Conservation (phyloP, 2,797 vertebrate genomes). For the Parambassis ranga region DNA sequence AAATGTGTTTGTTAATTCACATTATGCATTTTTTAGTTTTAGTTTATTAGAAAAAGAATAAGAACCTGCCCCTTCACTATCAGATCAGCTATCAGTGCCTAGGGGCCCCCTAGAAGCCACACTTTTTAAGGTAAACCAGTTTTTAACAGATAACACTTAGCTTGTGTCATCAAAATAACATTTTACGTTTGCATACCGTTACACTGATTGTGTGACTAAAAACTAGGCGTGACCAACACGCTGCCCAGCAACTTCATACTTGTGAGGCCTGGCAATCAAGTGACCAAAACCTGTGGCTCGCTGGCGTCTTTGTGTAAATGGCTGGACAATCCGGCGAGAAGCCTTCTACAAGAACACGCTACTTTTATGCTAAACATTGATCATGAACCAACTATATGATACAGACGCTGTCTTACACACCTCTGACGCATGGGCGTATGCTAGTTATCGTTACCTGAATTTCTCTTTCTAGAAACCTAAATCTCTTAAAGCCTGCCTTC, state of each 20-base stretch:
- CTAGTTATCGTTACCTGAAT: constrained; percentile 61
- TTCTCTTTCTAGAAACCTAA: constrained; percentile 20
- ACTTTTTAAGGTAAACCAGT: too few relatives aligned
- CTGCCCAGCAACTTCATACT: neutral
- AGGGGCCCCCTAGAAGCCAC: too few relatives aligned
- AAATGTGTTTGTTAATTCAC: too few relatives aligned
- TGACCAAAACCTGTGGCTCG: constrained; percentile 31
- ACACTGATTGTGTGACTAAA: neutral
- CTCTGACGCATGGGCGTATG: constrained; percentile 69
- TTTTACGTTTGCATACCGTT: neutral
- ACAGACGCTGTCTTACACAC: constrained; percentile 21
- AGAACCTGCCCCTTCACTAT: too few relatives aligned
- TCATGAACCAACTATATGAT: neutral
- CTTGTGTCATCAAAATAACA: too few relatives aligned
- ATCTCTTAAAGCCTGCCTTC: neutral
- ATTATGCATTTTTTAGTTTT: too few relatives aligned
- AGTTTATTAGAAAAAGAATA: too few relatives aligned
- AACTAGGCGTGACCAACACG: neutral
- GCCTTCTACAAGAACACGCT: accelerated
- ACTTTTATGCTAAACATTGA: neutral
- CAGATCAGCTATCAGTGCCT: too few relatives aligned
- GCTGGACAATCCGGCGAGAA: neutral
- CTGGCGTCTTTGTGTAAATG: neutral
- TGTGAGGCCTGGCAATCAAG: constrained; percentile 17
- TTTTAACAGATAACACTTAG: too few relatives aligned